phyloP scores from a whole-genome alignment of 2,797 vertebrate species.

The Cossypha dichroa region DNA sequence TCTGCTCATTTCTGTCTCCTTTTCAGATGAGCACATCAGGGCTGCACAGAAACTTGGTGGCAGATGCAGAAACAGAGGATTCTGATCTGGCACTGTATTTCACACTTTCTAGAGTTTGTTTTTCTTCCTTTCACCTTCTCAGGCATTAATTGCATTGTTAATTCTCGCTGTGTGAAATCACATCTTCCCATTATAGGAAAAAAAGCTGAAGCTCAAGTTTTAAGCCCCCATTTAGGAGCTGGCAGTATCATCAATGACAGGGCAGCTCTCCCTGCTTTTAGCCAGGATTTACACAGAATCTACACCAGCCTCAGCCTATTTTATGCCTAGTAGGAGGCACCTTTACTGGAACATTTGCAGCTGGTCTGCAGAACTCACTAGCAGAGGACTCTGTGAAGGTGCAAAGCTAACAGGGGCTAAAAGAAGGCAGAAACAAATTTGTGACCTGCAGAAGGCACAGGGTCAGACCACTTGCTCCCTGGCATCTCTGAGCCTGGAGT shows the following conservation, averaged over 20 bases:
- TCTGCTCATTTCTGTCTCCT: not conserved
- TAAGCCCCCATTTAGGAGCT: not conserved
- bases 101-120: accelerated
- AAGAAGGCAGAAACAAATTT: not conserved
- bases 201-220: accelerated
- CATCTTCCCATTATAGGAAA: not conserved
- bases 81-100: not conserved
- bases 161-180: not conserved
- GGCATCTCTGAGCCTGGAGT: not conserved
- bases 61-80: not conserved
- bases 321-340: not conserved
- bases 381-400: not conserved
- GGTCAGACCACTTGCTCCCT: not conserved
- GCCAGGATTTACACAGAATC: not conserved
- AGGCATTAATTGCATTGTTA: not conserved
- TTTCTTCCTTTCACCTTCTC: not conserved
- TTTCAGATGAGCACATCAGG: not conserved
- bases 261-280: not conserved
- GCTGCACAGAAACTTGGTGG: not conserved
- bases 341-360: not conserved
- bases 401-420: not conserved
- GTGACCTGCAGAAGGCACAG: not conserved
- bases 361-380: not conserved
- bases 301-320: not conserved
- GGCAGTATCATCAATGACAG: not conserved